Evolutionary conservation across 2,797 vertebrate species (phyloP), one percentile per base, ranked within the genome.

Genomic region (Rhabdomys pumilio): DNA sequence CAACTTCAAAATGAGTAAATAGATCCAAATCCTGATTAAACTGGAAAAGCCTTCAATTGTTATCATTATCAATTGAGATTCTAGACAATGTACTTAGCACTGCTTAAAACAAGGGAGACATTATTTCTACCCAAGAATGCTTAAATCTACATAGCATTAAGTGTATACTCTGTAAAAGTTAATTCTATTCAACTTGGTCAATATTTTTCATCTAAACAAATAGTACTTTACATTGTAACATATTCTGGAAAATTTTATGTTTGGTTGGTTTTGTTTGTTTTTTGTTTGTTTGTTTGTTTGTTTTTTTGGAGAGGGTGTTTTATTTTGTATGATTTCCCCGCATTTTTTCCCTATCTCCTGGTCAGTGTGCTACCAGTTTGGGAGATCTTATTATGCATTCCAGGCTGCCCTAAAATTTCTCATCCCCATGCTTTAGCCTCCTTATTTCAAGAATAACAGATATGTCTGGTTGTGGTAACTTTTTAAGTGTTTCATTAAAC

Each of bases 161-260:
- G 1, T 88, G 24, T 24, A 90, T 79, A 24, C 65, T 95, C 44
- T 83, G 22, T 93, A 17, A 95, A 96, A 95, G 85, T 47, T 83
- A 95, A 97, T 96, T 95, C 31, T 96, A 91, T 47, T 96, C 47
- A 93, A 96, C 55, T 69, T 89, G 53, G 88, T 53, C 38, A 29
- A 87, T 84, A n/a, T 55, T 92, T 97, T 97, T 92, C 69, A 95
- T 94, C 95, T 95, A 92, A 86, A 95, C 94, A 92, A 92, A n/a
- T 44, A 65, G 0, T 80, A 61, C 47, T 96, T 93, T 89, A 65
- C 0, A 86, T 4, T 93, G 55, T 81, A 77, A 67, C 65, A 7
- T 65, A 65, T 79, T 87, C 7, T 76, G 81, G 6, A 93, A 34
- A 0, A 6, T 14, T 34, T 50, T 65, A 11, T 31, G 1, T 19